Conservation (phyloP, 92 coral and sea anemone genomes). For the Pocillopora meandrina region DNA sequence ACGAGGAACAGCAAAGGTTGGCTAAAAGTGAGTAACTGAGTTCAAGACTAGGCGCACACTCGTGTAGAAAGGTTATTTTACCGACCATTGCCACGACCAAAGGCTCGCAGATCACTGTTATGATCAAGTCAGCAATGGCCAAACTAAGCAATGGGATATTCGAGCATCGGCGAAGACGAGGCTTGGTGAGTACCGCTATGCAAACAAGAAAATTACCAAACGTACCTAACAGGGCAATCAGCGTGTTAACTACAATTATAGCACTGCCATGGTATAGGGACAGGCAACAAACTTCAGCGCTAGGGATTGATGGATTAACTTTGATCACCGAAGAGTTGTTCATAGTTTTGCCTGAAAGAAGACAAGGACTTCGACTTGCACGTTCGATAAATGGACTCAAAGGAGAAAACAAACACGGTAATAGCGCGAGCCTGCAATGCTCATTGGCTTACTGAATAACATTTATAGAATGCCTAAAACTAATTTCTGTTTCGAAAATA, state of each 20-base stretch:
- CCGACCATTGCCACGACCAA: background rate
- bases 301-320: no score
- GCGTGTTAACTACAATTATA: conserved; percentile 16
- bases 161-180: conserved; percentile 35
- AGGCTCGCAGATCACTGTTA: conserved; percentile 44
- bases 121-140: conserved; percentile 61
- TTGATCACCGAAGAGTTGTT: no score
- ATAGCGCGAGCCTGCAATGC: no score
- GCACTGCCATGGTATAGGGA: conserved; percentile 2
- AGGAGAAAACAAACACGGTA: no score
- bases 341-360: no score
- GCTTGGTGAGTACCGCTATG: conserved; percentile 38
- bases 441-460: no score
- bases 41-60: conserved; percentile 26
- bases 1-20: conserved; percentile 33
- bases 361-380: no score
- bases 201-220: conserved; percentile 51
- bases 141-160: conserved; percentile 51
- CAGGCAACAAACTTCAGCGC: background rate
- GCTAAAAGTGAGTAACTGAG: conserved; percentile 11
- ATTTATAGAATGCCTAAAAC: no score
- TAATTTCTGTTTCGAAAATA: no score
- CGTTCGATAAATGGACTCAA: no score
- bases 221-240: conserved; percentile 41
- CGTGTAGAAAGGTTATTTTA: conserved; percentile 27